Base-by-base conservation (phyloP, 1,140 invertebrate genomes). In the Macrosteles quadrilineatus region DNA sequence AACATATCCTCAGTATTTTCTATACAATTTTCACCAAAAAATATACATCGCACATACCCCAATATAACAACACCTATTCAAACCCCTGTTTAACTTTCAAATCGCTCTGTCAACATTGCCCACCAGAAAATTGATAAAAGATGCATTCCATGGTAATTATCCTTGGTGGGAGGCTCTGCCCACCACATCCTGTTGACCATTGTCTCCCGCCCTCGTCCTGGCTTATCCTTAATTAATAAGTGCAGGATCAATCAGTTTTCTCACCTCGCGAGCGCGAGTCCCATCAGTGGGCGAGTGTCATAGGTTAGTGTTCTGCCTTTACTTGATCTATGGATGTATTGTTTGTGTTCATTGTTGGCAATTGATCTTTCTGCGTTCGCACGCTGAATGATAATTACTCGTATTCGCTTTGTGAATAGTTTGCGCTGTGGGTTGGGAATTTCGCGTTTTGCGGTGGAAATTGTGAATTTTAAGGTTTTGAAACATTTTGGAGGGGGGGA, bases 191-290 rank as follows among this genome's bases (percentile, higher is more conserved):
- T 50, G 47, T 17, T 50, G 47, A 50, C 47, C 47, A 50, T 50
- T 50, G 47, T 50, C 47, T 50, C 14, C 32, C 47, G 47, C 47
- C 47, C 47, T 9, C 47, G 3, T 21, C 47, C 47, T 50, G 4
- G n/a, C 32, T 36, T 36, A 36, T 21, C 47, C 47, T 50, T 50
- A 50, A 50, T 50, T 50, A 50, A 50, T 50, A 50, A 50, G 47
- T 50, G 4, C 47, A 50, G 47, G 47, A 50, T 50, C 47, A 50
- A 50, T 50, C 47, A 19, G 47, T 19, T 9, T 50, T n/a, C 47
- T 50, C n/a, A 17, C 36, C 36, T 40, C 36, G 36, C n/a, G n/a
- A n/a, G n/a, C 32, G 32, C 32, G 14, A 4, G 4, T 36, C 32
- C 32, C 14, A 14, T 4, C 14, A 4, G 32, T 36, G 32, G 32